Evolutionary conservation across 2,888 invertebrate genomes (phyloP), one percentile per base, ranked within the genome.

Genomic region (Dicyrtomina minuta): DNA sequence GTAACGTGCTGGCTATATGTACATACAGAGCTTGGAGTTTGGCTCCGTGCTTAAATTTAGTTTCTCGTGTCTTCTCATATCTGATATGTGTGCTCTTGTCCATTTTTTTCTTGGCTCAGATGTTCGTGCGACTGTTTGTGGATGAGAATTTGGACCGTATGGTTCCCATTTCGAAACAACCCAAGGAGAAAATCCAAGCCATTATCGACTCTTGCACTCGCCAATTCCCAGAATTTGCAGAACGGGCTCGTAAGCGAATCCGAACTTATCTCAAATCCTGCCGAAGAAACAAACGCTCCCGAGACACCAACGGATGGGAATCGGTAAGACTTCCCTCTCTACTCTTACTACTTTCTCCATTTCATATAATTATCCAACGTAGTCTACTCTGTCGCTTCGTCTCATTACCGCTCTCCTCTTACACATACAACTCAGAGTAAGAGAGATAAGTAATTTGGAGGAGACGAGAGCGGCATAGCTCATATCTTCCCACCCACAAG

Each of bases 131-230:
- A 51, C 86, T 96, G 72, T 96, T 96, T 84, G 96, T 96, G 72
- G 96, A 96, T 82, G 96, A 96, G 84, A 96, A 96, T 82, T 85
- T 96, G 79, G 96, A 96, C 82, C 88, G 96, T 81, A 94, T 94
- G 86, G 94, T 96, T 70, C 96, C 96, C 70, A 96, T 96, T 80
- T 96, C 96, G 65, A 95, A 96, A 81, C 96, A 96, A 83, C 96
- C 96, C 10, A 96, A 96, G 82, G 96, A 96, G 82, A 96, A 96
- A 85, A 94, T 96, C 78, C 96, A 96, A 81, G 96, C 96, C 22
- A 96, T 96, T 81, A 93, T 96, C 75, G 96, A 96, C 82, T 96
- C 96, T 22, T 96, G 96, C 84, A 93, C 95, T 73, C 86, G 96
- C 79, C 96, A 96, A 84, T 96, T 96, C 81, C 96, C 96, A 71